A percentile compares a stretch with the other conserved stretches of the same genome.
Evolutionary conservation across 1,140 invertebrate species (phyloP).

Genomic region (Diabrotica undecimpunctata): DNA sequence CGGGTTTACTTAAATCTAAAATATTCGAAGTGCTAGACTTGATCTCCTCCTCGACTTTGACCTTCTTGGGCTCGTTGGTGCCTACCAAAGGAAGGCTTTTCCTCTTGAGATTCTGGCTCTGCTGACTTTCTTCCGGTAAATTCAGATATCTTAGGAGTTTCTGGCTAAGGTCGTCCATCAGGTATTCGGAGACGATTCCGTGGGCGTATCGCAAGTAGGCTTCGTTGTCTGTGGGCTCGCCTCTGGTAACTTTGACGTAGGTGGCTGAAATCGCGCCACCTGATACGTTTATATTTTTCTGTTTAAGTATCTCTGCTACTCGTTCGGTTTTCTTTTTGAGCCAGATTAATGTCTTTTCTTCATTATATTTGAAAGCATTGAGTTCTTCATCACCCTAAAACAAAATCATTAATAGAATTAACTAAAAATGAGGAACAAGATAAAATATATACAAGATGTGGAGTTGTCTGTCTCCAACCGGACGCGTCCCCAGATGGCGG

Average conservation of each 20-base stretch:
- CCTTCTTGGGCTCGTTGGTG: conserved; percentile 43
- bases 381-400: conserved; percentile 60
- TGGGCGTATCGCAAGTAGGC: conserved; percentile 64
- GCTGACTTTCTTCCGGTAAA: conserved; percentile 55
- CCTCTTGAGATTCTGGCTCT: conserved; percentile 53
- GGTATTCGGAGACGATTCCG: conserved; percentile 67
- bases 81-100: conserved; percentile 49
- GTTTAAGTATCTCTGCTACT: conserved; percentile 59
- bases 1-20: conserved; percentile 40
- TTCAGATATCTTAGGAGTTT: conserved; percentile 59
- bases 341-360: conserved; percentile 71
- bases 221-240: conserved; percentile 49
- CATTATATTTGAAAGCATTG: conserved; percentile 74
- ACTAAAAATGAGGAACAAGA: conserved; percentile 9
- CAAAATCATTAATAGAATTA: conserved; percentile 6
- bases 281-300: conserved; percentile 66
- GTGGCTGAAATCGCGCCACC: conserved; percentile 65
- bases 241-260: conserved; percentile 53
- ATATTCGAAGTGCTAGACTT: conserved; percentile 31
- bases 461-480: too few species aligned
- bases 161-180: conserved; percentile 60
- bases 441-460: too few species aligned
- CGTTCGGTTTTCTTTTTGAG: conserved; percentile 63
- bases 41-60: conserved; percentile 41
- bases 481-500: too few species aligned